A percentile compares a stretch with the other conserved stretches of the same genome.
These are phyloP conservation scores for Diarsia dahlii DNA, from an alignment of 2,888 invertebrate genomes.

Conservation along the genomic window DNA sequence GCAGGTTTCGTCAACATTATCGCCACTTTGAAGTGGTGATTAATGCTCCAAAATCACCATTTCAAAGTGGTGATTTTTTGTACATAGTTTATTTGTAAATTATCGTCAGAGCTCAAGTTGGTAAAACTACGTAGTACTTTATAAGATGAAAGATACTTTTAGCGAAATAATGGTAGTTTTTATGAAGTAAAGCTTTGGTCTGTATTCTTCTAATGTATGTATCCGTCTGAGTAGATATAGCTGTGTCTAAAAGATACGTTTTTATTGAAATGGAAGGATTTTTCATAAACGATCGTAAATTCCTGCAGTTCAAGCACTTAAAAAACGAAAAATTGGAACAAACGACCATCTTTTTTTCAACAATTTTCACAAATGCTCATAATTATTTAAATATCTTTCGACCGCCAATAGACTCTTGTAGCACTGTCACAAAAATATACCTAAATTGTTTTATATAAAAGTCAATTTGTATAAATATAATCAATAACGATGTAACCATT, in stretches of 20 bases:
- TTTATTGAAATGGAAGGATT: conserved; percentile 1
- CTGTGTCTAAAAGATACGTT: conserved; percentile 51
- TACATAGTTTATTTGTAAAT: conserved; percentile 34
- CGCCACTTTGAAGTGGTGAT: conserved; percentile 17
- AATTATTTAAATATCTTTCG: background rate
- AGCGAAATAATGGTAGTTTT: conserved; percentile 27
- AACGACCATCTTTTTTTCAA: background rate
- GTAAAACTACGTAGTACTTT: conserved; percentile 57
- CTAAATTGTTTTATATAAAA: conserved; percentile 28
- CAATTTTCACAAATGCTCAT: background rate
- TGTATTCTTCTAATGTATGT: conserved; percentile 23
- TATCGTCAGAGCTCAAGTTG: conserved; percentile 55
- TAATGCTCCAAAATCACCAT: background rate
- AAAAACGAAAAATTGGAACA: background rate
- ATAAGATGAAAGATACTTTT: conserved; percentile 29
- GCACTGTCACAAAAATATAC: background rate
- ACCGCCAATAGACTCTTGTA: background rate
- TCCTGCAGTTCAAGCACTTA: background rate
- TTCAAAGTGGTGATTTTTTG: conserved; percentile 16
- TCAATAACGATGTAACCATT: conserved; percentile 11
- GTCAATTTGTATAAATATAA: conserved; percentile 46
- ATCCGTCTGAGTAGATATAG: conserved; percentile 47
- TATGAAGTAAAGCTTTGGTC: conserved; percentile 15
- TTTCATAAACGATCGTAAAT: background rate
- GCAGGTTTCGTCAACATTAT: conserved; percentile 23